phyloP scores from a whole-genome alignment of 2,797 vertebrate species.

The Myripristis jacobus region DNA sequence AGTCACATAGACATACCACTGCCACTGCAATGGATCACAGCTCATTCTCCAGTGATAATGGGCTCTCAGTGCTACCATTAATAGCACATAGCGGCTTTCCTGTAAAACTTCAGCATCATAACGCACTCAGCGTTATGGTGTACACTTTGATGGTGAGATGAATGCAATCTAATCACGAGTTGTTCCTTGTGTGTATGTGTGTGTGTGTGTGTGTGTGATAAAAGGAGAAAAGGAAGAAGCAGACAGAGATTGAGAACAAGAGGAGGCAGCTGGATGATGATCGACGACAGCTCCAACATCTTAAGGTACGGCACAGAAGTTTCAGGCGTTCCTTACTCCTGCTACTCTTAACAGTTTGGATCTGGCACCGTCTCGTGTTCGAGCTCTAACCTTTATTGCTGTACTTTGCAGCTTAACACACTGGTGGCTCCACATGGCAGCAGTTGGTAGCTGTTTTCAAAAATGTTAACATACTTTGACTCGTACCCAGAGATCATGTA shows the following conservation, averaged over 20 bases:
- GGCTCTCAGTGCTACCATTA: background rate
- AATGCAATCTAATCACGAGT: slow-evolving; percentile 3
- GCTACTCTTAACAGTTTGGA: too few relatives aligned
- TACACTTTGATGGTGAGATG: background rate
- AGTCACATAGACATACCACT: background rate
- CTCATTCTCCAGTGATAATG: background rate
- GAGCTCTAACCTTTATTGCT: too few relatives aligned
- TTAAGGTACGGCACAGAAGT: slow-evolving; percentile 85
- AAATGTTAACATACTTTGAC: too few relatives aligned
- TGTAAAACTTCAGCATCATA: background rate
- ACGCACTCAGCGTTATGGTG: background rate
- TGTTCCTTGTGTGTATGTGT: background rate
- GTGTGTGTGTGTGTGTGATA: slow-evolving; percentile 34
- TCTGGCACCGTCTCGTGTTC: too few relatives aligned
- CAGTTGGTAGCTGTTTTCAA: too few relatives aligned
- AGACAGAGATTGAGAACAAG: slow-evolving; percentile 94
- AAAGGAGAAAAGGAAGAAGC: slow-evolving; percentile 93
- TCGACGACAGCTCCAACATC: slow-evolving; percentile 92
- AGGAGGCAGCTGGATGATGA: slow-evolving; percentile 95
- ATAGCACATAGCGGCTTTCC: background rate
- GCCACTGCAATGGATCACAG: background rate
- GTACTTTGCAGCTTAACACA: background rate
- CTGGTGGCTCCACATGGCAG: too few relatives aligned
- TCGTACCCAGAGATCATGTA: too few relatives aligned
- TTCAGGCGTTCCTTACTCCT: background rate